Base-by-base conservation (phyloP, 2,797 vertebrate genomes). In the Peromyscus melanophrys region DNA sequence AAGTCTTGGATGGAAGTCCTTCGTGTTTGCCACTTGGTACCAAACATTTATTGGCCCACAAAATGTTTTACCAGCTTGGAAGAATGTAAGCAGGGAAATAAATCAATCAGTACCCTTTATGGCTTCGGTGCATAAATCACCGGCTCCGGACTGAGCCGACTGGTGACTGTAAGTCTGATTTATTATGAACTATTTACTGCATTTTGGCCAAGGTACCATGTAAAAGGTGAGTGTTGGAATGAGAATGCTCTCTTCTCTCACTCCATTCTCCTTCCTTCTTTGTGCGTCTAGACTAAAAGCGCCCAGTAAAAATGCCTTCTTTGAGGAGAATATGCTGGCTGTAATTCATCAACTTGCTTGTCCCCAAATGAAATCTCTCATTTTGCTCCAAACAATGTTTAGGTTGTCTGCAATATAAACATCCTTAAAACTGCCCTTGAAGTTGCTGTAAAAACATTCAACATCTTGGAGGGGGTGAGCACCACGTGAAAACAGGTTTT, bases 381-480 rank as follows among this genome's bases (percentile, higher is more conserved):
- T 97, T 97, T 96, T 97, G 90, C 92, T 97, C 82, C 69, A 97
- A 98, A 97, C 96, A 97, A 94, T 97, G 92, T 97, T 98, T 97
- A 96, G 63, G 93, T 97, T 98, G 95, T 97, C 91, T 94, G 83
- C 97, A 98, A 98, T 93, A 95, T 77, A 97, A 98, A 97, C 92
- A 94, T 81, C 65, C 95, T 97, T 90, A 98, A 96, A 97, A 96
- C 92, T 86, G 95, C 95, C 91, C 96, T 97, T 97, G 92, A 96
- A 96, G 95, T 96, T 86, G 81, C 92, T 96, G 95, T 94, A 86
- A 97, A 98, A 98, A 96, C 95, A 97, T 88, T 97, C 93, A 92
- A 94, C 34, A 93, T 92, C 55, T 92, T 92, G 92, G 14, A 25
- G 43, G 34, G 17, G 17, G 63, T 34, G 8, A 13, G 25, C 4